Conservation (phyloP, 2,113 vertebrate genomes). For the Ammodytes marinus region DNA sequence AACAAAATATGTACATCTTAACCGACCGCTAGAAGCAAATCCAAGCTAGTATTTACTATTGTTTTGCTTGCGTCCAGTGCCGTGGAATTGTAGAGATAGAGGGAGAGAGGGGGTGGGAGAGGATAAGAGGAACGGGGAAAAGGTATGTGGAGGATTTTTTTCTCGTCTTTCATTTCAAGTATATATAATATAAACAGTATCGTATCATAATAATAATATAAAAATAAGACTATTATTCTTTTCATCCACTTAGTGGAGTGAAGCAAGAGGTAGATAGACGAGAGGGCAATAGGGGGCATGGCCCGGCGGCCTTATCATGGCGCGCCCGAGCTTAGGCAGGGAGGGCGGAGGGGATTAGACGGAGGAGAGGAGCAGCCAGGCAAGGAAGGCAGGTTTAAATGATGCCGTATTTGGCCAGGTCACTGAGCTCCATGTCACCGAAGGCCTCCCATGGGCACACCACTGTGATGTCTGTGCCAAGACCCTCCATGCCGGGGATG, state of each 20-base stretch:
- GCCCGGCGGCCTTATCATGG: slow-evolving; percentile 64
- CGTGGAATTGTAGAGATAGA: background rate
- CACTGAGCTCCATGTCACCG: slow-evolving; percentile 97
- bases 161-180: slow-evolving; percentile 74
- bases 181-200: slow-evolving; percentile 75
- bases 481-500: slow-evolving; percentile 97
- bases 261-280: slow-evolving; percentile 73
- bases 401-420: slow-evolving; percentile 97
- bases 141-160: slow-evolving; percentile 36
- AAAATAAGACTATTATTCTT: slow-evolving; percentile 54
- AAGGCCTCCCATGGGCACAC: slow-evolving; percentile 99
- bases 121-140: slow-evolving; percentile 25
- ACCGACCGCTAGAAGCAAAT: slow-evolving; percentile 74
- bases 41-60: slow-evolving; percentile 58
- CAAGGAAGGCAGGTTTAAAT: slow-evolving; percentile 85
- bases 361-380: slow-evolving; percentile 45
- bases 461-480: slow-evolving; percentile 96
- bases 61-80: slow-evolving; percentile 72
- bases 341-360: slow-evolving; percentile 28
- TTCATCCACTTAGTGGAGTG: slow-evolving; percentile 60
- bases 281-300: slow-evolving; percentile 69
- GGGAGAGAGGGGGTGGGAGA: background rate
- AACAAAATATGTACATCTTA: slow-evolving; percentile 71
- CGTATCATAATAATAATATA: slow-evolving; percentile 73
- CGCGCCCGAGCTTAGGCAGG: slow-evolving; percentile 51